Percentiles rank a stretch among this genome's conserved stretches.
Conservation (phyloP, 1,140 invertebrate genomes). For the Dreissena rostriformis region DNA sequence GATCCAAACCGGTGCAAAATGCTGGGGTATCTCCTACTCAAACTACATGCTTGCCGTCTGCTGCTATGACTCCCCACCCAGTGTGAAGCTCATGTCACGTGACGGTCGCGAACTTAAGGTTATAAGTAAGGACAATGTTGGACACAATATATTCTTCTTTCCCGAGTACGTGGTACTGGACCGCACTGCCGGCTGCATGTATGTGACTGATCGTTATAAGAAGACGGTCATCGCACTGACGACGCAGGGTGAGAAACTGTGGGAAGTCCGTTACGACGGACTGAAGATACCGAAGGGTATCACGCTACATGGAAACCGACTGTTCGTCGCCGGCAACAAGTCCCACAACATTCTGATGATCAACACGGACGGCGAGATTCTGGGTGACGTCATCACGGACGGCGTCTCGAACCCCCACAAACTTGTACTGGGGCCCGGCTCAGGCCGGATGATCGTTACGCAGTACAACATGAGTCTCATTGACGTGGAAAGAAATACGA, state of each 20-base stretch:
- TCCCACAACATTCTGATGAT: conserved; percentile 58
- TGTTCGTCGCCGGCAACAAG: conserved; percentile 59
- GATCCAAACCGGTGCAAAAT: conserved; percentile 62
- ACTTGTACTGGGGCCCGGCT: conserved; percentile 53
- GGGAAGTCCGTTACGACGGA: conserved; percentile 60
- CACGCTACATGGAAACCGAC: conserved; percentile 56
- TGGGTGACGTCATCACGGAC: conserved; percentile 61
- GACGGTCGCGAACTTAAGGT: conserved; percentile 61
- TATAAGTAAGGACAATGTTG: conserved; percentile 56
- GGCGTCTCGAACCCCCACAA: conserved; percentile 60
- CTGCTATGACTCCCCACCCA: conserved; percentile 58
- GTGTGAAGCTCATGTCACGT: conserved; percentile 61
- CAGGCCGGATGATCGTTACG: conserved; percentile 56
- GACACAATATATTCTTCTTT: conserved; percentile 59
- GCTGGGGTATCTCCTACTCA: conserved; percentile 59
- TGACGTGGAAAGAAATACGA: conserved; percentile 61
- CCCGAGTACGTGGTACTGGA: conserved; percentile 63
- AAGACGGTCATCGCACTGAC: conserved; percentile 56
- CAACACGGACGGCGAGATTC: conserved; percentile 59
- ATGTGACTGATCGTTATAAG: conserved; percentile 57
- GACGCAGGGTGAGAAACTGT: conserved; percentile 59
- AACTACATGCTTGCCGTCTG: conserved; percentile 62
- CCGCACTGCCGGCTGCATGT: conserved; percentile 55
- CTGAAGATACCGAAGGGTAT: conserved; percentile 60
- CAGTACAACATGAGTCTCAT: conserved; percentile 58